These are phyloP conservation scores for Platorchestia sp. DNA, from an alignment of 1,140 invertebrate genomes.

Conservation along the genomic window DNA sequence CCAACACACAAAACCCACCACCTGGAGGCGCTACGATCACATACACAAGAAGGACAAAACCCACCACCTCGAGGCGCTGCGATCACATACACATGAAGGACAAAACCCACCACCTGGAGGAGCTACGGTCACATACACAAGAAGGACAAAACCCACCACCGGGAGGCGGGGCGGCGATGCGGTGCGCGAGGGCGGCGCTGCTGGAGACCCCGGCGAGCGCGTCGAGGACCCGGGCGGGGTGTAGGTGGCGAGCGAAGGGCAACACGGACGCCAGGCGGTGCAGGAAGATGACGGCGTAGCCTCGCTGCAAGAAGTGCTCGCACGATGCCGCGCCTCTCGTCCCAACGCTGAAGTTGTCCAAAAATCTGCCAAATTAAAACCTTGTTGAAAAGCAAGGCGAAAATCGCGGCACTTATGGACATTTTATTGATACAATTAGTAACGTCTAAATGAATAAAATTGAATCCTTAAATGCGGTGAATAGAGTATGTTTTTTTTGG, in stretches of 20 bases:
- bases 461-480: too few species aligned
- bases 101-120: not conserved
- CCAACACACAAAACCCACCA: too few species aligned
- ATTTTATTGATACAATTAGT: too few species aligned
- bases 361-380: too few species aligned
- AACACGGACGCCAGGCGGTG: slow-evolving; percentile 83
- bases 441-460: too few species aligned
- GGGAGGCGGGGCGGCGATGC: not conserved
- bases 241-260: slow-evolving; percentile 90
- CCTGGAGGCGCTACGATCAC: too few species aligned
- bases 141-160: not conserved
- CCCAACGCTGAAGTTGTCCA: slow-evolving; percentile 98
- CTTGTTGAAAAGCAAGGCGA: too few species aligned
- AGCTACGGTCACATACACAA: too few species aligned
- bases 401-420: too few species aligned
- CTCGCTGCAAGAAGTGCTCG: slow-evolving; percentile 91
- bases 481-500: too few species aligned
- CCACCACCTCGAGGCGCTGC: not conserved
- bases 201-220: slow-evolving; percentile 30
- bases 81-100: not conserved
- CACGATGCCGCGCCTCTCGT: slow-evolving; percentile 93
- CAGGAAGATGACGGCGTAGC: slow-evolving; percentile 78
- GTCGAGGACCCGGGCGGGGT: slow-evolving; percentile 71
- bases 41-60: too few species aligned
- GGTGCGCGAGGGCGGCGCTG: not conserved